Percentiles rank a stretch among this genome's conserved stretches.
Conservation (phyloP, 2,797 vertebrate species). For the Cuculus canorus region DNA sequence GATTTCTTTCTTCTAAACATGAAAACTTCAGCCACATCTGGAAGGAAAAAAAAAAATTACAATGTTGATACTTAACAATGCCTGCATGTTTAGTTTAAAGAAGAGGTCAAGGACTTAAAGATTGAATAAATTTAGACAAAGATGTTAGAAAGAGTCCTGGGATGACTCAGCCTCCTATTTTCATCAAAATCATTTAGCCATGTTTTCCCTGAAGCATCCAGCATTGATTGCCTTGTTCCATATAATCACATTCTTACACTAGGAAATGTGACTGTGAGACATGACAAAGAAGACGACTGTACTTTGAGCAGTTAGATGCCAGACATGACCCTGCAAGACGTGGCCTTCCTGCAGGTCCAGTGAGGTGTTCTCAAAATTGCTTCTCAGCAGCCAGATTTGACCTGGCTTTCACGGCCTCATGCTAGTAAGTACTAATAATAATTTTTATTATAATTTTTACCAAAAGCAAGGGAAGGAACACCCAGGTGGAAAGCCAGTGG, state of each 20-base stretch:
- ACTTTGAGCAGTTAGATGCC: not conserved
- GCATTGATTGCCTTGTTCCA: not conserved
- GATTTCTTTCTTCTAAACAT: not conserved
- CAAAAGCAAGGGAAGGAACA: not conserved
- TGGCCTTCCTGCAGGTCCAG: fast-evolving
- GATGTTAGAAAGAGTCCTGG: not conserved
- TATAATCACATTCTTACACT: not conserved
- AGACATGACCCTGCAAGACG: not conserved
- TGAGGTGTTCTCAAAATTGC: not conserved
- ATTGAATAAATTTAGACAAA: not conserved
- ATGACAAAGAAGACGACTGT: not conserved
- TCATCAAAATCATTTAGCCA: not conserved
- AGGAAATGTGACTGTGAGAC: not conserved
- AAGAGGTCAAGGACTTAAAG: not conserved
- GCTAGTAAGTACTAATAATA: not conserved
- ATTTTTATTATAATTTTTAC: not conserved
- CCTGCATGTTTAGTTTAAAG: not conserved
- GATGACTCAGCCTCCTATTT: not conserved
- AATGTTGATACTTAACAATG: not conserved
- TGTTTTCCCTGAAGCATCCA: not conserved
- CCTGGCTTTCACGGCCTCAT: not conserved
- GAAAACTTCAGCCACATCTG: not conserved
- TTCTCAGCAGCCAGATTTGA: not conserved
- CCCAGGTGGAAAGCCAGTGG: not conserved
- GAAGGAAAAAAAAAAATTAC: not conserved